Evolutionary conservation across 2,113 vertebrate genomes (phyloP), one percentile per base, ranked within the genome.

Genomic region (Malurus melanocephalus): DNA sequence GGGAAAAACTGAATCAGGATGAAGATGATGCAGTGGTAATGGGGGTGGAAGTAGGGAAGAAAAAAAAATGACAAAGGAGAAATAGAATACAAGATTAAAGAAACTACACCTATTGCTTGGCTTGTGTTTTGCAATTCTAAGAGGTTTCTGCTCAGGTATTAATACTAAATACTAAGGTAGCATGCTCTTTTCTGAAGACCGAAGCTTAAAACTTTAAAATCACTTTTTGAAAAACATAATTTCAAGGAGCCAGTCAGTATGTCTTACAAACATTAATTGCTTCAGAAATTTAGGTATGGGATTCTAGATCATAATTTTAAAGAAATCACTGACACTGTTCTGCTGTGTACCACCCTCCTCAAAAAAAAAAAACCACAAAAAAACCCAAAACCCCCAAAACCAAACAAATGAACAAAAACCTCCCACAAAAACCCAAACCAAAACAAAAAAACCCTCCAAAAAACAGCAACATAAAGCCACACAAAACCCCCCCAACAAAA

Each of bases 291-390:
- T 16, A 60, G 18, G 11, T 14, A 52, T 7, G 16, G 27, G 32
- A 51, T 20, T 66, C 23, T 7, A 61, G 11, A 24, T 33, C 10
- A 40, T 28, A 61, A 85, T 33, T 46, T 23, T 9, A 9, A 38
- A 43, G 35, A 45, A 75, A 17, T 33, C 7, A 59, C 2, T 8
- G 7, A 40, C 13, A 16, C 14, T 64, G 4, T 55, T 83, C 30
- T 78, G 10, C 28, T 57, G 8, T 19, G 14, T 30, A 3, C 10
- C 2, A 0, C 16, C 11, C 15, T 12, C 35, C 5, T 10, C 2
- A 1, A n/a, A 80, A 59, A 33, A 12, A 26, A 46, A 30, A 56
- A 66, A 10, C 11, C 26, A 42, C 14, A 17, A 28, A 10, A 28
- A 64, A 3, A 19, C 10, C 21, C 46, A 33, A 61, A n/a, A 33